A percentile compares a stretch with the other conserved stretches of the same genome.
Evolutionary conservation across 2,888 invertebrate species (phyloP).

Genomic region (Drosophila aldrichi): DNA sequence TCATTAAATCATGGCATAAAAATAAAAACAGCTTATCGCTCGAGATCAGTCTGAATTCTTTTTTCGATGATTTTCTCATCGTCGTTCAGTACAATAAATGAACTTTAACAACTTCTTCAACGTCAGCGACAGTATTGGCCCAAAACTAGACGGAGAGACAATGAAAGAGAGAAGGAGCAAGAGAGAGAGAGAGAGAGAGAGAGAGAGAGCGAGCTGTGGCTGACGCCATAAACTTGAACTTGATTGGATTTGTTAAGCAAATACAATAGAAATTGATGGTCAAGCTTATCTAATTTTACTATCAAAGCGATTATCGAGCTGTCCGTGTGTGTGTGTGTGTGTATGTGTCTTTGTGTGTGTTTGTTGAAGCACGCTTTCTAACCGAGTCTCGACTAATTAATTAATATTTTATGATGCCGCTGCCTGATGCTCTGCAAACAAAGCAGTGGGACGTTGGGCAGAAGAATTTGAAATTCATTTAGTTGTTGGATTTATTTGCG

Average conservation of each 20-base stretch:
- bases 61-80: constrained; percentile 67
- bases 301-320: constrained; percentile 60
- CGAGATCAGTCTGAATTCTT: constrained; percentile 53
- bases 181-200: neutral
- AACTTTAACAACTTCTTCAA: constrained; percentile 76
- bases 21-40: constrained; percentile 66
- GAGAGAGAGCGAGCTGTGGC: constrained; percentile 16
- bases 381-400: constrained; percentile 67
- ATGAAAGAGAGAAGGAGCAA: neutral
- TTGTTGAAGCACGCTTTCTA: constrained; percentile 69
- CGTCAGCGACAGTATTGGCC: constrained; percentile 43
- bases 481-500: constrained; percentile 82
- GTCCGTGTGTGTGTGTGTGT: constrained; percentile 26
- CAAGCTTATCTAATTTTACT: constrained; percentile 73
- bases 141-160: constrained; percentile 2
- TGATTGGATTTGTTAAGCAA: constrained; percentile 69
- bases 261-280: constrained; percentile 74
- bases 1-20: constrained; percentile 73
- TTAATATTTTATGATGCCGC: constrained; percentile 78
- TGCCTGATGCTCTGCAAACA: constrained; percentile 72
- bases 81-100: constrained; percentile 63
- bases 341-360: constrained; percentile 21
- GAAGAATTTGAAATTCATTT: constrained; percentile 77
- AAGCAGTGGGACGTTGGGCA: constrained; percentile 69
- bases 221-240: constrained; percentile 73